Evolutionary conservation across 2,888 invertebrate species (phyloP).

Genomic region (Branchipolynoe longqiensis): DNA sequence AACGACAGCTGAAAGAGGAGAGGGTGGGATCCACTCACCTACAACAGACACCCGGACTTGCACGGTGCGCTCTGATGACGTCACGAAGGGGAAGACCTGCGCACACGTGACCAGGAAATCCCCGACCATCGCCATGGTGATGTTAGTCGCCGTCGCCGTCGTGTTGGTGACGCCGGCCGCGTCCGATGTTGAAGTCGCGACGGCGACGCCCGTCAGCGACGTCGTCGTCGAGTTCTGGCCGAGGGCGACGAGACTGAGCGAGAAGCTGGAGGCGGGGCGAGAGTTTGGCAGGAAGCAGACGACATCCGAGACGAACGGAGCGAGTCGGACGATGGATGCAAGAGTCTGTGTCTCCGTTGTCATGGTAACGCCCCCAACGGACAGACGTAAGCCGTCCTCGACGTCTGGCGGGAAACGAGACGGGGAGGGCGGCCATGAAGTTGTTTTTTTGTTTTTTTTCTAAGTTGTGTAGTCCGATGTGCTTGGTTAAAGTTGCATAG

Average conservation of each 20-base stretch:
- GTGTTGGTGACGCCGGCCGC: slow-evolving; percentile 1
- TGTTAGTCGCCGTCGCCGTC: neutral
- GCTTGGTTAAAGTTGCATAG: too few species aligned
- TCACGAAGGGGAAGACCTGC: neutral
- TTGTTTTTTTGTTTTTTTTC: too few species aligned
- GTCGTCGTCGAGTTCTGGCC: slow-evolving; percentile 7
- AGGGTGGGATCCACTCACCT: neutral
- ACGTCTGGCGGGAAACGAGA: neutral
- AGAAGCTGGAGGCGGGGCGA: neutral
- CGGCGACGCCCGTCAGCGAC: neutral
- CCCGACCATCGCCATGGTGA: slow-evolving; percentile 3
- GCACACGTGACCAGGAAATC: neutral
- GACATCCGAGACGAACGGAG: neutral
- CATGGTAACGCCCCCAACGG: neutral
- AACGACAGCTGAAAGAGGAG: neutral
- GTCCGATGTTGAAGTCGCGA: neutral
- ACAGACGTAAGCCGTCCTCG: neutral
- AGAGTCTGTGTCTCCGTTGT: too few species aligned
- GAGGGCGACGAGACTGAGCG: neutral
- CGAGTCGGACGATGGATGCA: neutral
- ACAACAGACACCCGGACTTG: neutral
- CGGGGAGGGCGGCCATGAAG: neutral
- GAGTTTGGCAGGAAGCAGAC: slow-evolving; percentile 20
- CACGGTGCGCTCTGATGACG: neutral
- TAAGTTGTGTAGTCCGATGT: too few species aligned